Conservation (phyloP, 2,888 invertebrate species). For the Lasius platythorax region DNA sequence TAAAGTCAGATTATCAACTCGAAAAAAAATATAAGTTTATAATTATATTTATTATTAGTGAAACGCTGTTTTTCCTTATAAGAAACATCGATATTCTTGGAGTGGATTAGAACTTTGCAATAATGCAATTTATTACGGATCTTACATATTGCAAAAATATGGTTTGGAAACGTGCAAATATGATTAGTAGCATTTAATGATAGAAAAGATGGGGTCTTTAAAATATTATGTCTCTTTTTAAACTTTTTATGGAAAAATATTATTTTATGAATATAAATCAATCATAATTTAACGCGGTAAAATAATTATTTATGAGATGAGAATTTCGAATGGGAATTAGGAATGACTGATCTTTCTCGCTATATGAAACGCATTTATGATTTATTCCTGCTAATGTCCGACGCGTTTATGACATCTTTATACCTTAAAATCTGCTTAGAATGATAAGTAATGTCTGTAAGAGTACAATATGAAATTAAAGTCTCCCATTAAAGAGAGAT, state of each 20-base stretch:
- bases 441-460: not conserved
- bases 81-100: not conserved
- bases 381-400: not conserved
- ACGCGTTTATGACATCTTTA: not conserved
- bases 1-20: not conserved
- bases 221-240: not conserved
- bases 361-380: not conserved
- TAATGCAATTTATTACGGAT: not conserved
- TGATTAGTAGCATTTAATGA: not conserved
- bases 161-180: not conserved
- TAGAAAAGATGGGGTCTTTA: not conserved
- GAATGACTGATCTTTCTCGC: not conserved
- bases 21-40: not conserved
- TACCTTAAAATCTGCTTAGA: not conserved
- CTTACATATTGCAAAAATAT: not conserved
- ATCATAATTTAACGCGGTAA: not conserved
- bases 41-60: not conserved
- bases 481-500: no score
- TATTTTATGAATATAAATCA: not conserved
- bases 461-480: not conserved
- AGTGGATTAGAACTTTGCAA: not conserved
- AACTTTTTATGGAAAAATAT: not conserved
- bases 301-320: not conserved
- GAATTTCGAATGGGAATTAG: not conserved
- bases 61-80: not conserved